Evolutionary conservation across 2,888 invertebrate genomes (phyloP).

Genomic region (Cantharis nigra): DNA sequence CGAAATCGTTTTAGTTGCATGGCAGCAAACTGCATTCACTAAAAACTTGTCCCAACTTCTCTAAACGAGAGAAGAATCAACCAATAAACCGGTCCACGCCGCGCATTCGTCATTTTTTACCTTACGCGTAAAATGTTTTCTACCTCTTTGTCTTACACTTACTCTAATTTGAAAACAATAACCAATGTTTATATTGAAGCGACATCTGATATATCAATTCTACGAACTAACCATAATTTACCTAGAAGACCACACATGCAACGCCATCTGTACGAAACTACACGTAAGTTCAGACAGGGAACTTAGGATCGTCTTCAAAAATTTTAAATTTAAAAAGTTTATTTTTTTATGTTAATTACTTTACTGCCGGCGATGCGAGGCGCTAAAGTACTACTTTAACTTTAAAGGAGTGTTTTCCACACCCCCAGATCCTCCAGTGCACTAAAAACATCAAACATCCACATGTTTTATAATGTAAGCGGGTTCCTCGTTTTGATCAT

Average conservation of each 20-base stretch:
- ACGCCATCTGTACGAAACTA: background rate
- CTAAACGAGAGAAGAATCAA: constrained; percentile 51
- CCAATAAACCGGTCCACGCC: constrained; percentile 51
- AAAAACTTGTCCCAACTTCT: constrained; percentile 54
- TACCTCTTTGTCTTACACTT: constrained; percentile 45
- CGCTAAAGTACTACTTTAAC: too few relatives aligned
- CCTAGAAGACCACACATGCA: background rate
- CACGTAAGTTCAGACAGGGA: background rate
- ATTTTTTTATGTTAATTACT: too few relatives aligned
- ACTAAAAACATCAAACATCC: too few relatives aligned
- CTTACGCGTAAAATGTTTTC: constrained; percentile 39
- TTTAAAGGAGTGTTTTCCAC: too few relatives aligned
- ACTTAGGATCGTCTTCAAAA: background rate
- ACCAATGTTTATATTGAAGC: constrained; percentile 5
- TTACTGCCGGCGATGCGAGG: too few relatives aligned
- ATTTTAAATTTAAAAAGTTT: too few relatives aligned
- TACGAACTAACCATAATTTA: background rate
- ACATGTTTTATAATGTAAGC: too few relatives aligned
- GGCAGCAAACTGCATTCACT: constrained; percentile 52
- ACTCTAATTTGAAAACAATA: constrained; percentile 30
- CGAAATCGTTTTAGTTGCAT: constrained; percentile 55
- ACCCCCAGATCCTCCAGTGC: too few relatives aligned
- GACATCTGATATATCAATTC: constrained; percentile 8
- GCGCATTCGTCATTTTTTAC: constrained; percentile 52
- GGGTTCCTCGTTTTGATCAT: too few relatives aligned